Evolutionary conservation across 2,888 invertebrate species (phyloP).

Genomic region (Xanthostigma xanthostigma): DNA sequence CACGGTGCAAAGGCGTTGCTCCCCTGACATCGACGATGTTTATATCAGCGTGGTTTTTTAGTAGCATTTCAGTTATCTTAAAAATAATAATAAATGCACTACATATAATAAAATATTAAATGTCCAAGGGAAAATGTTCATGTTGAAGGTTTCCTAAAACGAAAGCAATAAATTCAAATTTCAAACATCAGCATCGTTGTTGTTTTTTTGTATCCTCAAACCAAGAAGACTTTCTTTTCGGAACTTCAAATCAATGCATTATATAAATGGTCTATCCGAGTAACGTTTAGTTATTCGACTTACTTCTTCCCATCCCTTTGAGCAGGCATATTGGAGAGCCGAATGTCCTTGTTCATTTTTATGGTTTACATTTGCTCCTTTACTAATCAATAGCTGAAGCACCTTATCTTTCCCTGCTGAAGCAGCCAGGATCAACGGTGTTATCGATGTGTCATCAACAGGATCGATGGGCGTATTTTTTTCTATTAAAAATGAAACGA

Average conservation of each 20-base stretch:
- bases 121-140: no score
- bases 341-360: conserved; percentile 61
- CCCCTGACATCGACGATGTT: conserved; percentile 52
- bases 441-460: conserved; percentile 58
- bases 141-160: no score
- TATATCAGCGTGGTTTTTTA: conserved; percentile 51
- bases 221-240: not conserved
- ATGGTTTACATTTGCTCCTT: conserved; percentile 58
- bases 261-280: not conserved
- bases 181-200: no score
- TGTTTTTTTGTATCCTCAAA: not conserved
- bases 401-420: conserved; percentile 60
- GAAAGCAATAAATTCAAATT: no score
- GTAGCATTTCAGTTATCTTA: conserved; percentile 46
- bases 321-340: conserved; percentile 71
- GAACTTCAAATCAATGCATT: conserved; percentile 1
- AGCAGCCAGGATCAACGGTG: conserved; percentile 64
- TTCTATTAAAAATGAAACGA: conserved; percentile 53
- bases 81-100: conserved; percentile 4
- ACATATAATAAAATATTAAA: not conserved
- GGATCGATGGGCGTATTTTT: conserved; percentile 51
- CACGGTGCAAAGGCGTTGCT: conserved; percentile 65
- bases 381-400: conserved; percentile 46
- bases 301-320: conserved; percentile 65
- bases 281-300: conserved; percentile 5